These are phyloP conservation scores for Norana najaformis DNA, from an alignment of 2,888 invertebrate species.

Conservation along the genomic window DNA sequence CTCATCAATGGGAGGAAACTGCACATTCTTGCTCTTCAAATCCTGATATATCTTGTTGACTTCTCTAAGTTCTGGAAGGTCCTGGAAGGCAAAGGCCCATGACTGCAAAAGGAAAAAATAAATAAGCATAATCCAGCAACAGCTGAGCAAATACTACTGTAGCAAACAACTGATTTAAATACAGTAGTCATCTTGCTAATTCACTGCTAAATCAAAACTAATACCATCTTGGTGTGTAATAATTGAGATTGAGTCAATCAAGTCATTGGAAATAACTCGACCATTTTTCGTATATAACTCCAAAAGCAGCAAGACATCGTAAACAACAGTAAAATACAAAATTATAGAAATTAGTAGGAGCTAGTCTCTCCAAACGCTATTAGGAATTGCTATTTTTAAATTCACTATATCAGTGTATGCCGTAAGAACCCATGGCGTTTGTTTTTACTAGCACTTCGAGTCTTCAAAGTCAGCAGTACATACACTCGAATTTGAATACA, in stretches of 20 bases:
- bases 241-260: background rate
- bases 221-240: background rate
- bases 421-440: no score
- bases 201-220: background rate
- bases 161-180: background rate
- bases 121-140: background rate
- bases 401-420: no score
- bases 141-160: background rate
- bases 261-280: background rate
- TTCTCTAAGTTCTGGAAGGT: slow-evolving; percentile 84
- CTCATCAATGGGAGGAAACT: slow-evolving; percentile 91
- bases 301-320: background rate
- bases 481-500: no score
- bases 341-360: no score
- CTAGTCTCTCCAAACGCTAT: no score
- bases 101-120: slow-evolving; percentile 65
- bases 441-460: no score
- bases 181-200: background rate
- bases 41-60: slow-evolving; percentile 94
- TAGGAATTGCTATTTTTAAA: no score
- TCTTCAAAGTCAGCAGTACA: no score
- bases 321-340: no score
- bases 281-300: background rate
- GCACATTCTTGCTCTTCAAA: slow-evolving; percentile 89
- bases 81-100: slow-evolving; percentile 96